phyloP scores from a whole-genome alignment of 2,797 vertebrate species.

The Rallus crepitans region DNA sequence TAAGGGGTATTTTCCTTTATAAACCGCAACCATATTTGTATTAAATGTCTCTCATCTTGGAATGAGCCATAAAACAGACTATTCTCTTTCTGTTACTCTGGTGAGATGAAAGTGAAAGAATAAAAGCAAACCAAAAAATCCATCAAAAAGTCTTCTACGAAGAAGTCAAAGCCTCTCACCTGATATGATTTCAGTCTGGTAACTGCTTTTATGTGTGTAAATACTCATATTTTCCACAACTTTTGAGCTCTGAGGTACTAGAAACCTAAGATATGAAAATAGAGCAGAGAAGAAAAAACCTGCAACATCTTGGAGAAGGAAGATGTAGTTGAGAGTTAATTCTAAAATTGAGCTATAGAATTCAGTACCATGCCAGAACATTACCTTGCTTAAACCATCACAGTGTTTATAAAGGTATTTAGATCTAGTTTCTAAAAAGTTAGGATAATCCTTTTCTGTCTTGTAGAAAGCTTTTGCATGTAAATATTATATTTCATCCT shows the following conservation, averaged over 20 bases:
- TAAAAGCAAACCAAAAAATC: not conserved
- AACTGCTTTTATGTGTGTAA: not conserved
- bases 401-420: not conserved
- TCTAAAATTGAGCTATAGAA: not conserved
- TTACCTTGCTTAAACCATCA: not conserved
- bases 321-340: not conserved
- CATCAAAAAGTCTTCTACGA: not conserved
- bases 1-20: not conserved
- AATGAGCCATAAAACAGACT: not conserved
- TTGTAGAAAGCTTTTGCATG: not conserved
- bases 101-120: not conserved
- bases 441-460: not conserved
- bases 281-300: not conserved
- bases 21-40: not conserved
- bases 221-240: not conserved
- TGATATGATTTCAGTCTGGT: not conserved
- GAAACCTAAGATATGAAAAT: not conserved
- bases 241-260: not conserved
- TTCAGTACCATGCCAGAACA: not conserved
- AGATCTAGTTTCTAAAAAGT: not conserved
- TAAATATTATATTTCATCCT: not conserved
- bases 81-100: not conserved
- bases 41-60: not conserved
- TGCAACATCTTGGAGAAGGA: not conserved
- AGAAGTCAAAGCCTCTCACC: not conserved